These are phyloP conservation scores for Atta cephalotes DNA, from an alignment of 1,140 invertebrate genomes.

Conservation along the genomic window DNA sequence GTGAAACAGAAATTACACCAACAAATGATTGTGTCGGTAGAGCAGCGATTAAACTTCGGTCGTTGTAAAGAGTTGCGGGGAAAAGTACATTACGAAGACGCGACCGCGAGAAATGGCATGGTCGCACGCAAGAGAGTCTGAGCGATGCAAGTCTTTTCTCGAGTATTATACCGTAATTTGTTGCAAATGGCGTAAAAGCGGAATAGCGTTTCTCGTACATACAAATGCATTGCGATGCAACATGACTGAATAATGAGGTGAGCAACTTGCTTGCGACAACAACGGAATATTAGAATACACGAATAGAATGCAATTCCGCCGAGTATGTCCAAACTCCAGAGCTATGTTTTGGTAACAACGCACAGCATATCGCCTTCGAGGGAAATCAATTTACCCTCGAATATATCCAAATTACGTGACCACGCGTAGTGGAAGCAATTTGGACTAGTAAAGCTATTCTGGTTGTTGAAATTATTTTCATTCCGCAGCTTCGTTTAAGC, in stretches of 20 bases:
- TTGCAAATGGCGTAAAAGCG: constrained; percentile 13
- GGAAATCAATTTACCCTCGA: constrained; percentile 32
- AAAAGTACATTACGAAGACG: constrained; percentile 33
- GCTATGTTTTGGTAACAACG: not conserved
- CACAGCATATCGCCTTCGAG: not conserved
- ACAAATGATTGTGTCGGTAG: not conserved
- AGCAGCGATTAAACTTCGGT: constrained; percentile 18
- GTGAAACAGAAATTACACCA: not conserved
- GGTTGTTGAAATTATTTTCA: constrained; percentile 5
- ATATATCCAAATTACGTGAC: constrained; percentile 9
- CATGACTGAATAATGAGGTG: constrained; percentile 37
- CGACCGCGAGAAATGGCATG: constrained; percentile 25
- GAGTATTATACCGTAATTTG: constrained; percentile 34
- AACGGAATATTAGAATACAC: constrained; percentile 29
- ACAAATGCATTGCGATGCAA: constrained; percentile 11
- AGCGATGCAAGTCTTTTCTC: constrained; percentile 21
- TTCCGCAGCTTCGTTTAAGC: not conserved
- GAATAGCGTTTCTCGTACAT: constrained; percentile 23
- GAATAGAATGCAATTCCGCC: not conserved
- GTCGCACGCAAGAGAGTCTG: constrained; percentile 1
- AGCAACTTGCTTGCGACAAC: constrained; percentile 7
- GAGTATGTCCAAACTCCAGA: not conserved
- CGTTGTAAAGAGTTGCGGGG: constrained; percentile 15
- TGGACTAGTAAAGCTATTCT: constrained; percentile 1
- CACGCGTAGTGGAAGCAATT: not conserved